Evolutionary conservation across 2,797 vertebrate species (phyloP).

Genomic region (Agapornis canus): DNA sequence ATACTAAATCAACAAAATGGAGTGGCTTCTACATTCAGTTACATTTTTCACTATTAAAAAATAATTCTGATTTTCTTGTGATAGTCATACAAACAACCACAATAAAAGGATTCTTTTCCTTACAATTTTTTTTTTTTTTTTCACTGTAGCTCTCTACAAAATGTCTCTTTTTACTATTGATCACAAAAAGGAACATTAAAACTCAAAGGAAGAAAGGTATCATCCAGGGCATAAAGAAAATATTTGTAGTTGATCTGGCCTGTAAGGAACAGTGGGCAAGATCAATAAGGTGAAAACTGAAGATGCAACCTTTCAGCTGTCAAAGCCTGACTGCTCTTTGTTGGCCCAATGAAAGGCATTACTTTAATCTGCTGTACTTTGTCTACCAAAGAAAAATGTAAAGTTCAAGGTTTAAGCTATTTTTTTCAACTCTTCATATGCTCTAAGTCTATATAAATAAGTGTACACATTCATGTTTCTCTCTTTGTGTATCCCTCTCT

Average conservation of each 20-base stretch:
- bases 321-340: slow-evolving; percentile 55
- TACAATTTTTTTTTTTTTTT: not conserved
- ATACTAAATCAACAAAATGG: not conserved
- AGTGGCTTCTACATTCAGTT: not conserved
- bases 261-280: slow-evolving; percentile 28
- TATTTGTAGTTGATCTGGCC: slow-evolving; percentile 63
- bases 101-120: not conserved
- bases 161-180: slow-evolving; percentile 7
- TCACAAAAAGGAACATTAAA: slow-evolving; percentile 60
- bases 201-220: slow-evolving; percentile 55
- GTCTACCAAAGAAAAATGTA: slow-evolving; percentile 56
- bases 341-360: slow-evolving; percentile 45
- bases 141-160: not conserved
- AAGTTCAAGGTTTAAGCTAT: slow-evolving; percentile 1
- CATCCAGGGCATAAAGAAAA: slow-evolving; percentile 54
- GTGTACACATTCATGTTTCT: not conserved
- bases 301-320: slow-evolving; percentile 52
- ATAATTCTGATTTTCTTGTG: not conserved
- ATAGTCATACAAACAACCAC: not conserved
- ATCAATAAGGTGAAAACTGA: slow-evolving; percentile 66
- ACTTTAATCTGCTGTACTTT: slow-evolving; percentile 57
- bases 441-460: not conserved
- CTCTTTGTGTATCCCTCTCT: not conserved
- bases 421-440: not conserved
- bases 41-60: not conserved